These are phyloP conservation scores for Uropsilus gracilis DNA, from an alignment of 2,113 vertebrate species.

Conservation along the genomic window DNA sequence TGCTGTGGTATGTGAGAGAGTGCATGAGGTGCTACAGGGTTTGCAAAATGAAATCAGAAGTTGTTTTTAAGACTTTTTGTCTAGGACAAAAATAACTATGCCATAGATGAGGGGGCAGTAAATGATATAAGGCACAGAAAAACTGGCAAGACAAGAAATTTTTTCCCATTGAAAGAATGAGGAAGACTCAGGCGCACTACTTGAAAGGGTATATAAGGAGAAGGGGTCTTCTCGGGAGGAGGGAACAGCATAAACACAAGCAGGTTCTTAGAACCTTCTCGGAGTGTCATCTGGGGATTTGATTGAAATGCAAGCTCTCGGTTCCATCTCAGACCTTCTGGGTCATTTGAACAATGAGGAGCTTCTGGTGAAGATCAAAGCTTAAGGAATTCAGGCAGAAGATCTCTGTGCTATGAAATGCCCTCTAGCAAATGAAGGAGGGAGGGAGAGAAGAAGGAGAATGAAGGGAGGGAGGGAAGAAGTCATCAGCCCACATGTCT, in stretches of 20 bases:
- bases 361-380: background rate
- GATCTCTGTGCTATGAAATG: background rate
- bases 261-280: background rate
- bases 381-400: background rate
- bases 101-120: accelerated
- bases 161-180: background rate
- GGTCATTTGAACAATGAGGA: background rate
- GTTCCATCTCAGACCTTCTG: background rate
- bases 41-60: background rate
- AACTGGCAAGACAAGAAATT: background rate
- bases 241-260: background rate
- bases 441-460: background rate
- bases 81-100: background rate
- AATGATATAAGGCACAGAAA: background rate
- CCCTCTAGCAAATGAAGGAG: background rate
- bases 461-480: background rate
- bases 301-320: background rate
- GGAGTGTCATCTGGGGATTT: background rate
- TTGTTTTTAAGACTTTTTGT: background rate
- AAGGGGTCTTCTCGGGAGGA: background rate
- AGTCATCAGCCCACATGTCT: background rate
- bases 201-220: background rate
- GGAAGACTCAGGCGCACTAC: background rate
- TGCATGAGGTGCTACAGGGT: accelerated
- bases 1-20: background rate